Evolutionary conservation across 2,797 vertebrate species (phyloP).

Genomic region (Micropoecilia bifurca): DNA sequence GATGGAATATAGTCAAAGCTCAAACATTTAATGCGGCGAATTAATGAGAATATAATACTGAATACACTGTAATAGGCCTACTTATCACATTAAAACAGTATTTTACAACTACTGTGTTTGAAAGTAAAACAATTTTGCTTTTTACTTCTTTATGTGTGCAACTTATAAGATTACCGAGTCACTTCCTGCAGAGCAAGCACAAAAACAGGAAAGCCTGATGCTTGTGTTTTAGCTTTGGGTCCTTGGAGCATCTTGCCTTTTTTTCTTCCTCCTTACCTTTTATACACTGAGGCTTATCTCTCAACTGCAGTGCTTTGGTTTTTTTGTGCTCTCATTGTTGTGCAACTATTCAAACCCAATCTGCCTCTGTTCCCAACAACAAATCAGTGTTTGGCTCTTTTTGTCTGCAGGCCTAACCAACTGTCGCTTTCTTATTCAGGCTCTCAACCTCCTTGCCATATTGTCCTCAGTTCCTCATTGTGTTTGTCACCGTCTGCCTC

Average conservation of each 20-base stretch:
- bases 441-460: slow-evolving; percentile 72
- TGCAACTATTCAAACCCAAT: slow-evolving; percentile 82
- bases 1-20: neutral
- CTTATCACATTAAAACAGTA: neutral
- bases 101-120: slow-evolving; percentile 9
- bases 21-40: neutral
- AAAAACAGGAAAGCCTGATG: slow-evolving; percentile 54
- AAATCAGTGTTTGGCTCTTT: slow-evolving; percentile 81
- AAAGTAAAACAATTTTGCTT: neutral
- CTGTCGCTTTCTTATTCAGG: slow-evolving; percentile 80
- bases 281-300: slow-evolving; percentile 77
- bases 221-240: slow-evolving; percentile 61
- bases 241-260: slow-evolving; percentile 60
- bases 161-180: slow-evolving; percentile 25
- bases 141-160: slow-evolving; percentile 13
- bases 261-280: slow-evolving; percentile 59
- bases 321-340: slow-evolving; percentile 84
- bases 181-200: slow-evolving; percentile 24
- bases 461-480: slow-evolving; percentile 78
- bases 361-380: slow-evolving; percentile 80
- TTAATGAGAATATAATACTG: neutral
- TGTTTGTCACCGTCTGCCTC: slow-evolving; percentile 70
- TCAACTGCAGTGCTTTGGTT: slow-evolving; percentile 74
- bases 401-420: slow-evolving; percentile 80
- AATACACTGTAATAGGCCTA: neutral